Percentiles rank a stretch among this genome's conserved stretches.
These are phyloP conservation scores for Boleophthalmus pectinirostris DNA, from an alignment of 2,113 vertebrate species.

Conservation along the genomic window DNA sequence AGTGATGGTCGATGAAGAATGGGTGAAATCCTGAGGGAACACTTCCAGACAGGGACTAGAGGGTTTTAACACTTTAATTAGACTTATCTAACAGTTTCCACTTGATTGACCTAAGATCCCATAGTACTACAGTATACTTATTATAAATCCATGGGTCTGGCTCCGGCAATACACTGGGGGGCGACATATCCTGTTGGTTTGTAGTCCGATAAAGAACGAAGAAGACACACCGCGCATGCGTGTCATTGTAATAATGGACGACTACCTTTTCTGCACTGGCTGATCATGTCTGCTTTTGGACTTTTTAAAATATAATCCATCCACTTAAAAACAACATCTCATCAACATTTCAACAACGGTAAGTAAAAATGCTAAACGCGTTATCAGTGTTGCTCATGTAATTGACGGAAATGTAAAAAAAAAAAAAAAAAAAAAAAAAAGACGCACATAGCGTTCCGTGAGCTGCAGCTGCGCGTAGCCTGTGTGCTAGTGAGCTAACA, in stretches of 20 bases:
- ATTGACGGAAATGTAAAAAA: constrained; percentile 8
- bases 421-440: not conserved
- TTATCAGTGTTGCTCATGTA: not conserved
- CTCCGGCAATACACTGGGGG: not conserved
- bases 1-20: too few species aligned
- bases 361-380: constrained; percentile 22
- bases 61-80: too few species aligned
- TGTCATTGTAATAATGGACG: constrained; percentile 76
- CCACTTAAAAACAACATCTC: constrained; percentile 8
- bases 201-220: not conserved
- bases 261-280: constrained; percentile 55
- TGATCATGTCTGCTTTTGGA: constrained; percentile 54
- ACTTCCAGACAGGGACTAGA: too few species aligned
- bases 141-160: too few species aligned
- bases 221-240: constrained; percentile 73
- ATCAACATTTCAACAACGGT: constrained; percentile 33
- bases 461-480: constrained; percentile 23
- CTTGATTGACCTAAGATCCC: too few species aligned
- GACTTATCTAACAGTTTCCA: too few species aligned
- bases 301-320: constrained; percentile 29
- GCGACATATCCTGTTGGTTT: not conserved
- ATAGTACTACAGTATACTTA: too few species aligned
- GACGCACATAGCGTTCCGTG: constrained; percentile 7
- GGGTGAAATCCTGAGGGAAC: too few species aligned
- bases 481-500: constrained; percentile 57